Evolutionary conservation across 2,797 vertebrate species (phyloP).

Genomic region (Microtus agrestis): DNA sequence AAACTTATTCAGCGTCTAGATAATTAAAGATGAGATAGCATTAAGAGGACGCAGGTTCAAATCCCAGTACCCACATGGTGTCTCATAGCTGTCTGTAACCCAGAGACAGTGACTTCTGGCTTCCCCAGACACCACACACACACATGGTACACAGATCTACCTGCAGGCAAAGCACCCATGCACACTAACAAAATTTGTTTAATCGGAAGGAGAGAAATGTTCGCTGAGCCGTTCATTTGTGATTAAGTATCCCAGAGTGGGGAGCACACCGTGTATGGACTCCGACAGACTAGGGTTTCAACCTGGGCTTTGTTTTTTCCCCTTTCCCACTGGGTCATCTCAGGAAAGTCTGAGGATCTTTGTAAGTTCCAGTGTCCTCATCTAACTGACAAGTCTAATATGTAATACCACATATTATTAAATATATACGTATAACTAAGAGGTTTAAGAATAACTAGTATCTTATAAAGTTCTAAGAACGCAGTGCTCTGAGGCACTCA

Average conservation of each 20-base stretch:
- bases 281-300: neutral
- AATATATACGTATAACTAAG: neutral
- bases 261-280: neutral
- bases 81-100: neutral
- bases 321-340: neutral
- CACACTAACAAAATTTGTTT: neutral
- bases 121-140: neutral
- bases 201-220: neutral
- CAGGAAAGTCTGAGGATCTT: neutral
- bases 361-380: neutral
- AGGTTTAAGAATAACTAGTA: constrained; percentile 1
- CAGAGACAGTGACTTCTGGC: neutral
- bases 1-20: constrained; percentile 43
- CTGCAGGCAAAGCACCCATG: neutral
- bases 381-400: constrained; percentile 39
- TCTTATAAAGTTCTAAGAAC: neutral
- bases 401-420: neutral
- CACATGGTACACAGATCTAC: neutral
- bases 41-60: neutral
- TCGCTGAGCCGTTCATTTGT: neutral
- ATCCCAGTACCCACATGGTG: neutral
- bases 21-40: neutral
- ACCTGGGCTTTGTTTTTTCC: neutral
- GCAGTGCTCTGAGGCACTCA: neutral
- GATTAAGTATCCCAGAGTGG: neutral